phyloP scores from a whole-genome alignment of 2,113 vertebrate species.

The Sinocyclocheilus anshuiensis region DNA sequence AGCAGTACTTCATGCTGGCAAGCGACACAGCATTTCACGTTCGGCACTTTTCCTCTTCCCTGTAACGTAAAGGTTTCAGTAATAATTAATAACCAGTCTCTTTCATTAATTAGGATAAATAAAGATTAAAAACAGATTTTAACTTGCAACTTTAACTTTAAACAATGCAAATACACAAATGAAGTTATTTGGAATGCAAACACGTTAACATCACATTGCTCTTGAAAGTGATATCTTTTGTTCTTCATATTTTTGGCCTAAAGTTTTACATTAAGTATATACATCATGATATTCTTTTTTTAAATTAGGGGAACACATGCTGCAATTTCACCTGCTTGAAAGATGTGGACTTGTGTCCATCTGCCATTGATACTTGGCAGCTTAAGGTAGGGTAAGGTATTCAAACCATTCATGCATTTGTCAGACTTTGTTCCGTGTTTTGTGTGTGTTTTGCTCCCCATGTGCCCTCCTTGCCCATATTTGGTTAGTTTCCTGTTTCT shows the following conservation, averaged over 20 bases:
- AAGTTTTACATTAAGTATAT: background rate
- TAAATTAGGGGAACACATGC: background rate
- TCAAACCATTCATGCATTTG: background rate
- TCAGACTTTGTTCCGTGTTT: too few species aligned
- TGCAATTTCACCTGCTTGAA: background rate
- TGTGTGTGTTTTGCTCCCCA: too few species aligned
- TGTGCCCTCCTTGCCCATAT: too few species aligned
- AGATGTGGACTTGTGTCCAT: background rate
- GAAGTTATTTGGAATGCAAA: background rate
- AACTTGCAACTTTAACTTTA: background rate
- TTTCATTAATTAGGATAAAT: background rate
- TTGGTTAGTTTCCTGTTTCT: too few species aligned
- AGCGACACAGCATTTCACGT: background rate
- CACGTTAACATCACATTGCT: background rate
- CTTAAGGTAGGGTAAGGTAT: background rate
- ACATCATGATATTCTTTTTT: background rate
- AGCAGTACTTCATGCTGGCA: background rate
- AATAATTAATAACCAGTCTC: background rate
- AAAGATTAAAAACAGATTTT: background rate
- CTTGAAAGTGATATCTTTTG: background rate
- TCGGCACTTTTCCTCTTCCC: background rate
- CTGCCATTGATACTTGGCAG: background rate
- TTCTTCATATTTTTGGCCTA: background rate
- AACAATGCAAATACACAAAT: background rate
- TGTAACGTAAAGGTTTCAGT: background rate